Evolutionary conservation across 1,140 invertebrate genomes (phyloP), one percentile per base, ranked within the genome.

Genomic region (Melanaphis sacchari): DNA sequence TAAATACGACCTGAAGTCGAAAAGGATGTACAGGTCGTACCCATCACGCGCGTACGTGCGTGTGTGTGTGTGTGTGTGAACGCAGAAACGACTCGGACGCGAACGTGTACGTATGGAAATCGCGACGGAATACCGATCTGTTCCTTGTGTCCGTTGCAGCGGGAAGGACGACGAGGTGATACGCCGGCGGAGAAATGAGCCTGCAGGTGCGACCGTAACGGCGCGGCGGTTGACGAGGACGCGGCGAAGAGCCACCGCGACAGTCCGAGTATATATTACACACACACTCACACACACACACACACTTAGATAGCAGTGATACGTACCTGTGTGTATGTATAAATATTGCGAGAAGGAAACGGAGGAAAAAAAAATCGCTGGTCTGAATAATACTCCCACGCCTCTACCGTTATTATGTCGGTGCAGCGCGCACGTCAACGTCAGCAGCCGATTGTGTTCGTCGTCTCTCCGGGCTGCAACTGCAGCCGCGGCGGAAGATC

Each of bases 371-470:
- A 18, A 87, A 43, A 87, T 43, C 26, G 15, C 31, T 8, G 43
- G 40, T 41, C 90, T 43, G 90, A 26, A 82, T 15, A 46, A 46
- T 46, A 92, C 90, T 92, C 90, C 90, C 90, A 92, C 90, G 90
- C 90, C 66, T 82, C 41, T 11, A 66, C 66, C 90, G 90, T 92
- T 92, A 82, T 92, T 49, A 92, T 49, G 90, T 82, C 66, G 90
- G 82, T 46, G 90, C 18, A 49, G 46, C 41, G 90, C 90, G 90
- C 82, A 92, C 90, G 66, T 92, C 90, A 92, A 92, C 90, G 90
- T 92, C 90, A 92, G 46, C 90, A 92, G 46, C 90, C 90, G 90
- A 76, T 76, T 76, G 66, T 92, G 54, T 38, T 49, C 22, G 36
- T n/a, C 46, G 49, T 52, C 49, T 52, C 87, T 40, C 9, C 18